Percentiles rank a stretch among this genome's conserved stretches.
Conservation (phyloP, 2,888 invertebrate genomes). For the Cenopis cana region DNA sequence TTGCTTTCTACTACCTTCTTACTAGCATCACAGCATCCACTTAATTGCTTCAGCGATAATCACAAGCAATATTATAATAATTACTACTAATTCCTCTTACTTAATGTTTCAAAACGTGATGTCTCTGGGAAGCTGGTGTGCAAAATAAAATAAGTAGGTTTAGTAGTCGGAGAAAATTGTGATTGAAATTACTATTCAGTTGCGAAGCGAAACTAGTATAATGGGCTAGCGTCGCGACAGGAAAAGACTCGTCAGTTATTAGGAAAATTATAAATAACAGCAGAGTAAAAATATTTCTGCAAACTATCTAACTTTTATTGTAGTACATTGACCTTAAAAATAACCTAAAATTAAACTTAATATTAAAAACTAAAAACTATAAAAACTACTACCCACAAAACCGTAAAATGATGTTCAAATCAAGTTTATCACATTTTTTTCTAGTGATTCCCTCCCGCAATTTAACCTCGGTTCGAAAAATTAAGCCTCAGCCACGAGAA, state of each 20-base stretch:
- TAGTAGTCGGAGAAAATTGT: conserved; percentile 18
- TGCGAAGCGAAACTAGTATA: conserved; percentile 20
- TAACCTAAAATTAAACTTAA: too few species aligned
- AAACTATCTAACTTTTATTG: too few species aligned
- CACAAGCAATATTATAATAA: conserved; percentile 13
- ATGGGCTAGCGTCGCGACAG: background rate
- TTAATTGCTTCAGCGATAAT: conserved; percentile 22
- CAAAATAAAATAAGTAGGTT: too few species aligned
- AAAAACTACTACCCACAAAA: too few species aligned
- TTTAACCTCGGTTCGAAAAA: too few species aligned
- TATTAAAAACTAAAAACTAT: too few species aligned
- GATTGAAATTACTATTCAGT: conserved; percentile 19
- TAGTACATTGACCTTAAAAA: too few species aligned
- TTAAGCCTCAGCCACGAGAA: too few species aligned
- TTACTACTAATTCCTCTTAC: conserved; percentile 9
- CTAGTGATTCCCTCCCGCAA: too few species aligned
- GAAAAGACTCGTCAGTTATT: conserved; percentile 23
- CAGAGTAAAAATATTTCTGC: too few species aligned
- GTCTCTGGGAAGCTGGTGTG: conserved; percentile 1
- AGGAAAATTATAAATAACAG: conserved; percentile 12
- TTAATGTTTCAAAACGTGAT: conserved; percentile 19
- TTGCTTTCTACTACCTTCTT: conserved; percentile 10
- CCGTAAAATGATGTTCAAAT: too few species aligned
- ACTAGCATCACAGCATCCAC: conserved; percentile 2
- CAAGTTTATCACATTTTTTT: too few species aligned